Base-by-base conservation (phyloP, 2,797 vertebrate genomes). In the Rachycentron canadum region DNA sequence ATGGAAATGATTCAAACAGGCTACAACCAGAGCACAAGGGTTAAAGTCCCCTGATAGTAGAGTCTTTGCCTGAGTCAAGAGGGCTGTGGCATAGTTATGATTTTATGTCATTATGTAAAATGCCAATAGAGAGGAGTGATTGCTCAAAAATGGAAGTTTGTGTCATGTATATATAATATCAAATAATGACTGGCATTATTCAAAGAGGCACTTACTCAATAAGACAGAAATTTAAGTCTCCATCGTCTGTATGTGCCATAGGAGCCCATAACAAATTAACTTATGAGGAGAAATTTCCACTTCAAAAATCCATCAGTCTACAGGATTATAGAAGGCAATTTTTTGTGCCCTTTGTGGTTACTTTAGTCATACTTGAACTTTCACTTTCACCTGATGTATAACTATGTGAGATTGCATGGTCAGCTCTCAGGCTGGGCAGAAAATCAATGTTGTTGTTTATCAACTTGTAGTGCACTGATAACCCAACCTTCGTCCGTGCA, bases 41-140 rank as follows among this genome's bases (percentile, higher is more conserved):
- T 58, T 59, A 69, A 80, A 78, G 73, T 78, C 70, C 63, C 41
- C 7, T 5, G 13, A 58, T 3, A 23, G 26, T 1, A 1, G 10
- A 32, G 28, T 59, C 47, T 47, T 68, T n/a, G 25, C 1, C 5
- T 30, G 23, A 36, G 3, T 62, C 9, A 25, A 16, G 14, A 8
- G 53, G 14, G 26, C 59, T 55, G 38, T 0, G 2, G 45, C 16
- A 17, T 45, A 23, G n/a, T 11, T 17, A 43, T 34, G 6, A 59
- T 5, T 43, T 50, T 7, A 13, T 21, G 45, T 53, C 25, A 53
- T 5, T 45, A 2, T 56, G 40, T 16, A 36, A 66, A 67, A 36
- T 28, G n/a, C 19, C 23, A 30, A 41, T 11, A 56, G 16, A 10
- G 14, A 12, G 17, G 19, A 40, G 9, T 2, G n/a, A n/a, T 28